phyloP scores from a whole-genome alignment of 2,888 invertebrate genomes.

The Taenaris catops region DNA sequence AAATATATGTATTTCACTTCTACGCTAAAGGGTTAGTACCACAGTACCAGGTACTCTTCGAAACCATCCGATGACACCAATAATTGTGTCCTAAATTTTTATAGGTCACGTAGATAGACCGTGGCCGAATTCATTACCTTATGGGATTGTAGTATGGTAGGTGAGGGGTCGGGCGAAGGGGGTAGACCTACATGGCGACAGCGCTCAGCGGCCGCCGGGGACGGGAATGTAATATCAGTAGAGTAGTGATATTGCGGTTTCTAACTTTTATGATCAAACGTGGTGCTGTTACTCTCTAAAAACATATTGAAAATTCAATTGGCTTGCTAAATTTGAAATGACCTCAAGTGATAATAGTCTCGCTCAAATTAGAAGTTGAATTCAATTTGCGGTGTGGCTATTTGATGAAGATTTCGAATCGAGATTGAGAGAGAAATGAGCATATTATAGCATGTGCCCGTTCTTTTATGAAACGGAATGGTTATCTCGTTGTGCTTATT shows the following conservation, averaged over 20 bases:
- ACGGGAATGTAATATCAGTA: conserved; percentile 68
- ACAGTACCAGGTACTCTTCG: too few relatives aligned
- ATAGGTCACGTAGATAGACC: conserved; percentile 63
- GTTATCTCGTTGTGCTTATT: too few relatives aligned
- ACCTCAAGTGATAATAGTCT: conserved; percentile 17
- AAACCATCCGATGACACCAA: conserved; percentile 32
- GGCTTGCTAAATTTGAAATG: conserved; percentile 19
- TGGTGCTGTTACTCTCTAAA: conserved; percentile 39
- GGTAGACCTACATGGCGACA: conserved; percentile 62
- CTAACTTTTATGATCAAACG: conserved; percentile 52
- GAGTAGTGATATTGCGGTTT: conserved; percentile 72
- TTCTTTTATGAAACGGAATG: too few relatives aligned
- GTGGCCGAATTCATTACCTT: conserved; percentile 69
- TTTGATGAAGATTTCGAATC: conserved; percentile 9
- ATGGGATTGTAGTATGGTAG: conserved; percentile 46
- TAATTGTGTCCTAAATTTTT: conserved; percentile 64
- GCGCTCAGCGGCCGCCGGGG: conserved; percentile 33
- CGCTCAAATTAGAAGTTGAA: conserved; percentile 12
- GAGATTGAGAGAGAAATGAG: too few relatives aligned
- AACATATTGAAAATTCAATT: conserved; percentile 31
- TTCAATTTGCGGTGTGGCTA: conserved; percentile 13
- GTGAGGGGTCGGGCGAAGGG: conserved; percentile 29
- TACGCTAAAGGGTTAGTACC: too few relatives aligned
- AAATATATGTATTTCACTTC: too few relatives aligned
- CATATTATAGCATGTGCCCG: too few relatives aligned